Evolutionary conservation across 2,888 invertebrate species (phyloP).

Genomic region (Argyra leucocephala): DNA sequence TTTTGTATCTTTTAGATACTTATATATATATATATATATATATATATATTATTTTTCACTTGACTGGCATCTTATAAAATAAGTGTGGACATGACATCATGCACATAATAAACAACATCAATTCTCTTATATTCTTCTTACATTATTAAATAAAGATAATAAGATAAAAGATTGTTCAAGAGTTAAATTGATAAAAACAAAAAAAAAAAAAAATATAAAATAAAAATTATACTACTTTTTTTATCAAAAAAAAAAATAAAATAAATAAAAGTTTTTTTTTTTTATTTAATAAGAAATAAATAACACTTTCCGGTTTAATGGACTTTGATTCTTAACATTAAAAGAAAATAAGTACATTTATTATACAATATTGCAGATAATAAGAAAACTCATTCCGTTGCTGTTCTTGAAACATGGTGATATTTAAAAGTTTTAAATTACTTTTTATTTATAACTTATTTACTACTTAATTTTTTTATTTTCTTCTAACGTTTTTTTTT

Average conservation of each 20-base stretch:
- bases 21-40: too few relatives aligned
- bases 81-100: conserved; percentile 2
- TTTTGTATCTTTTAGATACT: too few relatives aligned
- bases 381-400: too few relatives aligned
- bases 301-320: neutral
- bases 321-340: neutral
- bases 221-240: too few relatives aligned
- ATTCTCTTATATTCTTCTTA: neutral
- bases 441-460: neutral
- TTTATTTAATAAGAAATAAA: neutral
- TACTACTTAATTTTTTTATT: neutral
- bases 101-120: neutral
- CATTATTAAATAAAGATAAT: neutral
- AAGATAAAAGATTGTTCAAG: conserved; percentile 4
- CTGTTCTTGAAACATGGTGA: too few relatives aligned
- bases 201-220: neutral
- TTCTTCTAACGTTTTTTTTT: neutral
- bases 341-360: neutral
- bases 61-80: neutral
- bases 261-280: neutral
- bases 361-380: too few relatives aligned
- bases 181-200: neutral
- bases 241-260: neutral
- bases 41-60: neutral
- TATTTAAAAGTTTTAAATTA: neutral